Base-by-base conservation (phyloP, 35 echinoderm and acorn worm genomes). In the Ophiothrix spiculata region DNA sequence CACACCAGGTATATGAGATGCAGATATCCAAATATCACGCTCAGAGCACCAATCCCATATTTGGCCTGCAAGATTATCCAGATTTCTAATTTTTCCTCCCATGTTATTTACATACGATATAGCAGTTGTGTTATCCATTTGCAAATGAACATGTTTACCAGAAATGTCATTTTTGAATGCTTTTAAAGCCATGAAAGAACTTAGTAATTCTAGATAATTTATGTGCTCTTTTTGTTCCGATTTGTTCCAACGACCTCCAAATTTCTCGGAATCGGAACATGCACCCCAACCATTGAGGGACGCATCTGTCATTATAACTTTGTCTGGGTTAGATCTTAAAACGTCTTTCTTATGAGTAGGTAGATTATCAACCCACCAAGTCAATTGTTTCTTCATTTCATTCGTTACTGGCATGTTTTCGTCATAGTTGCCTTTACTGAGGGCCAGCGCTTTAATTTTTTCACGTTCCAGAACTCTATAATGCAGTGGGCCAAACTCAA, bases 221-320 rank as follows among this genome's bases (percentile, higher is more conserved):
- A 54, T 54, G 21, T 54, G 45, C 8, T 54, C 8, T 11, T 54
- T 54, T 54, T 54, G 8, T 21, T 54, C 45, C 8, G 8, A 54
- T 21, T 11, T 11, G 21, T 54, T 54, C 45, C 45, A 54, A 54
- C 45, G 45, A 11, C 45, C 45, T 54, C 45, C 45, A 54, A 54
- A 11, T 54, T 54, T 8, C 21, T 54, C 45, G 21, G 45, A 21
- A 8, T 21, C 87, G 38, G 36, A 41, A 15, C 39, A 29, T 23
- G 84, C 90, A 46, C 77, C 84, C 79, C 90, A 87, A 21, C 77
- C 90, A 19, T 80, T 31, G 1, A 4, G 69, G 0, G 91, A 92
- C 16, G 86, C 85, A 87, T 92, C 91, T 34, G 63, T 83, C 29
- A 75, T 79, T 32, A 92, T 41, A 54, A 37, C 38, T 39, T 38